Evolutionary conservation across 2,113 vertebrate species (phyloP).

Genomic region (Tylochromis polylepis): DNA sequence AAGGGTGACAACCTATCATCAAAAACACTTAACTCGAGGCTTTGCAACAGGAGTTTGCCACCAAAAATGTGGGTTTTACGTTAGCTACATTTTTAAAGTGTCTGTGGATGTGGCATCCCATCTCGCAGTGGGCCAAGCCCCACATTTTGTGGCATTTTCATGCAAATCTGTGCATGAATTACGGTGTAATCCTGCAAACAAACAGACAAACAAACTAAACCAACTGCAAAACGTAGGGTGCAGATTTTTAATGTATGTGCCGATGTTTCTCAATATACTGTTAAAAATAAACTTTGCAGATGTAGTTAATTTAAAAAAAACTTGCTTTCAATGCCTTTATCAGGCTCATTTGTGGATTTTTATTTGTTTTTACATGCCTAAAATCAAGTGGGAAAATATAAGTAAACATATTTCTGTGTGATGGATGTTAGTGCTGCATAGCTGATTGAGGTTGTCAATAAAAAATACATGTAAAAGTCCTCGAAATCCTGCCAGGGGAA

Average conservation of each 20-base stretch:
- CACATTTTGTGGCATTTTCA: background rate
- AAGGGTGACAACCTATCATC: no score
- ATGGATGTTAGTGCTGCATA: background rate
- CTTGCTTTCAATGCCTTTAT: background rate
- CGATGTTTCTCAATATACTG: background rate
- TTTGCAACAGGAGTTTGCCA: no score
- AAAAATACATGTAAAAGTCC: background rate
- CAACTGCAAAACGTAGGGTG: background rate
- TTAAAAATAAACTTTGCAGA: background rate
- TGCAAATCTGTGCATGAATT: background rate
- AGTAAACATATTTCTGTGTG: background rate
- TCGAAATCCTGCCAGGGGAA: background rate
- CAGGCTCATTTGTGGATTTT: background rate
- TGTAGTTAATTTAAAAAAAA: background rate
- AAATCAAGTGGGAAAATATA: rapidly evolving
- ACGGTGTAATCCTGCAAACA: background rate
- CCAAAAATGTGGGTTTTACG: background rate
- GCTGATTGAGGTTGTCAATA: background rate
- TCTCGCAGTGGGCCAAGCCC: rapidly evolving
- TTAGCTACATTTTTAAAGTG: background rate
- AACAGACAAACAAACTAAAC: background rate
- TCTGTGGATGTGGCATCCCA: background rate
- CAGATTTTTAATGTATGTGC: background rate
- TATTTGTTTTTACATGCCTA: background rate
- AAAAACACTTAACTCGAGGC: no score